These are phyloP conservation scores for Muscicapa adusta DNA, from an alignment of 2,113 vertebrate genomes.

Conservation along the genomic window DNA sequence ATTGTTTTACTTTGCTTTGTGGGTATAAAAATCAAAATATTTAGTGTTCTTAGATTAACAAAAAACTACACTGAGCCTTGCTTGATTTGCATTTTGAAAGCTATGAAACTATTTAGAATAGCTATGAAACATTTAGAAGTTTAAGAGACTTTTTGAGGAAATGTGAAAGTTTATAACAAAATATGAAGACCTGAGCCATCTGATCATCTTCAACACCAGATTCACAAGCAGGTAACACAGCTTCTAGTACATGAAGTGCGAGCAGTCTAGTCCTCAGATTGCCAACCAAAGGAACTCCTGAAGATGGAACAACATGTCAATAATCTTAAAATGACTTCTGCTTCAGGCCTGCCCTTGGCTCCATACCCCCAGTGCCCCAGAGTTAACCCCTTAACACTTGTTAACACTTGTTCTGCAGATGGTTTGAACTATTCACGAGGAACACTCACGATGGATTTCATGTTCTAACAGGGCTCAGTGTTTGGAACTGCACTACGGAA, in stretches of 20 bases:
- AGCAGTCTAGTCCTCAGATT: slow-evolving; percentile 94
- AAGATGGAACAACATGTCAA: neutral
- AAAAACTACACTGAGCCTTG: neutral
- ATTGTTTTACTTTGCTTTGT: neutral
- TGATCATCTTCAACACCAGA: slow-evolving; percentile 92
- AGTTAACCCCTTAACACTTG: no score
- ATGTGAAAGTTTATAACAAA: neutral
- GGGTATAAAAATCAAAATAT: neutral
- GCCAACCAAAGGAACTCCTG: slow-evolving; percentile 91
- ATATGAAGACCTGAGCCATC: slow-evolving; percentile 82
- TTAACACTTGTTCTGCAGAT: neutral
- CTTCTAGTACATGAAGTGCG: slow-evolving; percentile 93
- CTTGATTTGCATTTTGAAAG: neutral
- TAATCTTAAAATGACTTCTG: neutral
- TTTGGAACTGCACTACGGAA: neutral
- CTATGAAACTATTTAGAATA: neutral
- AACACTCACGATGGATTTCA: accelerated
- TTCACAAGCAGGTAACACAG: slow-evolving; percentile 95
- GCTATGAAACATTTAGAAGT: neutral
- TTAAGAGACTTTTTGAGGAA: neutral
- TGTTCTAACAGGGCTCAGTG: neutral
- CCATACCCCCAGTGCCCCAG: neutral
- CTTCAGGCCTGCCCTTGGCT: neutral
- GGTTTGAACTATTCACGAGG: neutral
- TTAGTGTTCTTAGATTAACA: neutral